Base-by-base conservation (phyloP, 2,888 invertebrate species). In the Macrophya annulata region DNA sequence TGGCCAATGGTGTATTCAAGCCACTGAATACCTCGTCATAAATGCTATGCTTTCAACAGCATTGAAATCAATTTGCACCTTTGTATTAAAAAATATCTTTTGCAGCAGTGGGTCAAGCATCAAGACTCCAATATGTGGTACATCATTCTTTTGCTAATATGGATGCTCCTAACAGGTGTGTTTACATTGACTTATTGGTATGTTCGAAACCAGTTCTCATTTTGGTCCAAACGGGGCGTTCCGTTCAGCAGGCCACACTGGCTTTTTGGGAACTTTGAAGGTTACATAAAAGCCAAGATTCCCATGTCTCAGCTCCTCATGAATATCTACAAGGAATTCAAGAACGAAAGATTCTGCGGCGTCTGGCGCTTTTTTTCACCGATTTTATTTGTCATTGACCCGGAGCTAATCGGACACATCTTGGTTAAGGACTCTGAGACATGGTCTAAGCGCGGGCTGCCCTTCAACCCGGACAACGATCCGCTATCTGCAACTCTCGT, bases 361-460 rank as follows among this genome's bases (percentile, higher is more conserved):
- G 4, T 81, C 0, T 81, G 81, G 82, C 51, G 25, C 65, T 81
- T 10, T 21, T 15, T 40, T 2, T 21, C 81, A 17, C 89, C 89
- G 5, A 71, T 51, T 0, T 91, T 91, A 74, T 82, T 93, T 12
- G 89, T 93, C 4, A 84, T 91, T 4, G 92, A 93, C 87, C 89
- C 90, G 10, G 90, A 91, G 12, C 79, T 92, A 5, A 88, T 93
- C n/a, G 92, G 92, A 85, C 77, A 89, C 31, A 90, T 93, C 10
- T 72, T 93, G 79, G 90, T 90, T 10, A 92, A 90, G 74, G 93
- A 93, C 87, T 94, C 93, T 85, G 85, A 87, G 10, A 88, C 92
- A 86, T 93, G 93, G 85, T 88, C 89, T 12, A 90, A 93, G 85
- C 90, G 90, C 37, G 92, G 92, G 15, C 85, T 90, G n/a, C 90